phyloP scores from a whole-genome alignment of 2,888 invertebrate species.

The Harpalus rufipes region DNA sequence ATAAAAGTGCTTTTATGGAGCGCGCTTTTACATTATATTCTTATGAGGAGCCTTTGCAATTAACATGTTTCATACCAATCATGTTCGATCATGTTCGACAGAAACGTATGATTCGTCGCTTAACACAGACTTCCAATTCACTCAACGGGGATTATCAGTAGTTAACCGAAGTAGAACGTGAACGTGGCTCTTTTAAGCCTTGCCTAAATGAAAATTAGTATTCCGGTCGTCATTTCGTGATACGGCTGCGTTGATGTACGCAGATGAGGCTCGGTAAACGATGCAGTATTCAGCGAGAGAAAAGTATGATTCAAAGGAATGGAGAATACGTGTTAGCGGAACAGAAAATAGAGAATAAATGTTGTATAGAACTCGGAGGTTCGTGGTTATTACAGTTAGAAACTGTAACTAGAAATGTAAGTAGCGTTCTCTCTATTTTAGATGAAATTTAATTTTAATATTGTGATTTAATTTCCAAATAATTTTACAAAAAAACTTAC shows the following conservation, averaged over 20 bases:
- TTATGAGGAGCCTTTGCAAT: no score
- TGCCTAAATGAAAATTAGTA: slow-evolving; percentile 53
- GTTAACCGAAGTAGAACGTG: slow-evolving; percentile 24
- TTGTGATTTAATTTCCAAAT: no score
- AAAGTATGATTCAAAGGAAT: neutral
- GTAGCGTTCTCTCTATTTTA: no score
- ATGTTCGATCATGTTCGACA: neutral
- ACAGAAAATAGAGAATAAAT: neutral
- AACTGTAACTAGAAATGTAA: no score
- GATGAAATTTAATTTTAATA: no score
- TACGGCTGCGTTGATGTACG: slow-evolving; percentile 11
- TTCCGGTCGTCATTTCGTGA: slow-evolving; percentile 47
- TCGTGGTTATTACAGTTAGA: neutral
- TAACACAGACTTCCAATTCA: neutral
- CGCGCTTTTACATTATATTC: no score
- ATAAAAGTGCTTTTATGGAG: no score
- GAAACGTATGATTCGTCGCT: neutral
- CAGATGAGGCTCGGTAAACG: slow-evolving; percentile 16
- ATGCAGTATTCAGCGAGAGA: neutral
- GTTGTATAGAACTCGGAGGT: neutral
- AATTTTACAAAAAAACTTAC: no score
- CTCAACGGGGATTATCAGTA: slow-evolving; percentile 22
- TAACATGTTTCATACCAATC: neutral
- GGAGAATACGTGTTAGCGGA: neutral
- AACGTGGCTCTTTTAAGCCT: slow-evolving; percentile 34